Evolutionary conservation across 2,113 vertebrate species (phyloP), one percentile per base, ranked within the genome.

Genomic region (Odocoileus hemionus): DNA sequence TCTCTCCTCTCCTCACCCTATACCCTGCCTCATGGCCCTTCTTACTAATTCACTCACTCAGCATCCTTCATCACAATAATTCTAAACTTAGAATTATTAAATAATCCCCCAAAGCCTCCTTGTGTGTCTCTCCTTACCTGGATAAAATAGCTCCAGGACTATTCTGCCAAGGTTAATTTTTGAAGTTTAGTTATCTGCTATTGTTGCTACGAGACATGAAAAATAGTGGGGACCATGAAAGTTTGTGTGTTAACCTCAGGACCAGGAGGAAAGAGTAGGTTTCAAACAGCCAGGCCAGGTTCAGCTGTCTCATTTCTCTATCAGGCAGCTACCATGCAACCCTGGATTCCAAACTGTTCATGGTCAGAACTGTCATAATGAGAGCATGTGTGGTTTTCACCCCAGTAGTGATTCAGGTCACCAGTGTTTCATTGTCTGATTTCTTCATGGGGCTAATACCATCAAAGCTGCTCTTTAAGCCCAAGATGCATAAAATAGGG

Each of bases 181-280:
- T 45, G 6, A 94, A 30, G 43, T 86, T 64, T 23, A 52, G 52
- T 39, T 70, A 50, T 21, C 16, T 95, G 14, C 36, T 57, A 39
- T 4, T 60, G 39, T 10, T 83, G 45, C 79, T 43, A 26, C 36
- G 45, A 54, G 23, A 3, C 36, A 82, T 33, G 79, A 47, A 23
- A 47, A 55, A 17, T 0, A 89, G 84, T 4, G 21, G 26, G 21
- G 39, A 43, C 52, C 55, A 11, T 7, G 60, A 21, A 30, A 23
- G 17, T 5, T 4, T 25, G 26, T 8, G 10, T 45, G 55, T 12
- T 36, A 33, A 52, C 15, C 61, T 86, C 23, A 43, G 36, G 47
- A 50, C 45, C 17, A 45, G 43, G 0, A 28, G 45, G 47, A 64
- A 82, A 1, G 3, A 30, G 6, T 0, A 47, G 1, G 1, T 14